Conservation (phyloP, 2,113 vertebrate species). For the Hypanus sabinus region DNA sequence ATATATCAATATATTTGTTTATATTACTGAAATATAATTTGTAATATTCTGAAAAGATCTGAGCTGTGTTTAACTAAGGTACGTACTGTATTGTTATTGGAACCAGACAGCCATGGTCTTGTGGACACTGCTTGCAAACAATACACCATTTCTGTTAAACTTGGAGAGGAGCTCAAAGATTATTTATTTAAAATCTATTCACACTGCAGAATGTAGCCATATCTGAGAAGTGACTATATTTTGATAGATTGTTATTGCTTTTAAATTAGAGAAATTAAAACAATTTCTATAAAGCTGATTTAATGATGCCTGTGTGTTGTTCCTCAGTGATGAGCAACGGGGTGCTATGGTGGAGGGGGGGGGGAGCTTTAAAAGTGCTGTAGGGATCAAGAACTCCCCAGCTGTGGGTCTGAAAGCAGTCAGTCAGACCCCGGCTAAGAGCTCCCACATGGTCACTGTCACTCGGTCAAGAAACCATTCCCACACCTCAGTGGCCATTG, state of each 20-base stretch:
- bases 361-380: no score
- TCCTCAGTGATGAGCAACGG: no score
- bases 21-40: not conserved
- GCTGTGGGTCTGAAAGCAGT: no score
- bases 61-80: not conserved
- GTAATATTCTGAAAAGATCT: not conserved
- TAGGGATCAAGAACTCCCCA: no score
- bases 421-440: no score
- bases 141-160: not conserved
- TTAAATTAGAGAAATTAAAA: not conserved
- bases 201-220: not conserved
- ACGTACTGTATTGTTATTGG: not conserved
- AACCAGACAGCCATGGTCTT: not conserved
- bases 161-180: not conserved
- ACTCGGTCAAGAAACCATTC: no score
- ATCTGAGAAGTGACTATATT: not conserved
- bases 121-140: not conserved
- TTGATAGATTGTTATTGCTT: constrained; percentile 13
- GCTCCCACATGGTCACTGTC: no score
- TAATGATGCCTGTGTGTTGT: not conserved
- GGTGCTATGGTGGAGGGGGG: no score
- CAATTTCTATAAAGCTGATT: not conserved
- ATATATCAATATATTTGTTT: not conserved
- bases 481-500: no score
- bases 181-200: constrained; percentile 15